phyloP scores from a whole-genome alignment of 1,140 invertebrate species.

The Meloidogyne chitwoodi region DNA sequence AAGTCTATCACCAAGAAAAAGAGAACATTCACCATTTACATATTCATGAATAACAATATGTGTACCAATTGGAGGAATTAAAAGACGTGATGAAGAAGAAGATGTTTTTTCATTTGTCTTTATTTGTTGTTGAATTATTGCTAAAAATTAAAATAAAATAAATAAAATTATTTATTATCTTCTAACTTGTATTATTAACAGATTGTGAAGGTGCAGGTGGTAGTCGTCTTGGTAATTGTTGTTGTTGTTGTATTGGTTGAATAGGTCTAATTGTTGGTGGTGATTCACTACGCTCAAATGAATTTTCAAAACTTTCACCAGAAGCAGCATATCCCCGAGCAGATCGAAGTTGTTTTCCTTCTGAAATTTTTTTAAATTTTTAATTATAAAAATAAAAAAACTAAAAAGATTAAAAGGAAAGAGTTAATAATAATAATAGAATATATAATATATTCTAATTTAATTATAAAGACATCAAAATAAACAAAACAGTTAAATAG shows the following conservation, averaged over 20 bases:
- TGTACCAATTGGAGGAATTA: conserved; percentile 6
- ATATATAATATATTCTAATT: no score
- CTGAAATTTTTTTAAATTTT: conserved; percentile 5
- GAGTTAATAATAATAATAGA: no score
- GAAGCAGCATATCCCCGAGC: conserved; percentile 38
- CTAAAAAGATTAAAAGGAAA: no score
- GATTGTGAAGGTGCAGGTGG: neutral
- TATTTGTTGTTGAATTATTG: neutral
- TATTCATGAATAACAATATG: conserved; percentile 59
- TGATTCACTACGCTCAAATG: conserved; percentile 39
- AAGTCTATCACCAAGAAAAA: conserved; percentile 51
- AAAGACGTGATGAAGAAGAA: neutral
- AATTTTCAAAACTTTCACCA: conserved; percentile 33
- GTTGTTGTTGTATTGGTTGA: neutral
- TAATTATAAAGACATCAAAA: no score
- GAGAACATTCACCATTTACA: conserved; percentile 14
- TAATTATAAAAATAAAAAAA: no score
- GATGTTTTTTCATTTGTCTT: neutral
- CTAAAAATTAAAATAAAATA: neutral
- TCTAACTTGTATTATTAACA: neutral
- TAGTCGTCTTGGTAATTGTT: neutral
- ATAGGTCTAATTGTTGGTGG: conserved; percentile 9
- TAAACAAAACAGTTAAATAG: no score
- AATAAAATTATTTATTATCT: neutral
- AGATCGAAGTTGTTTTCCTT: conserved; percentile 36